Base-by-base conservation (phyloP, 2,888 invertebrate species). In the Eupithecia subfuscata region DNA sequence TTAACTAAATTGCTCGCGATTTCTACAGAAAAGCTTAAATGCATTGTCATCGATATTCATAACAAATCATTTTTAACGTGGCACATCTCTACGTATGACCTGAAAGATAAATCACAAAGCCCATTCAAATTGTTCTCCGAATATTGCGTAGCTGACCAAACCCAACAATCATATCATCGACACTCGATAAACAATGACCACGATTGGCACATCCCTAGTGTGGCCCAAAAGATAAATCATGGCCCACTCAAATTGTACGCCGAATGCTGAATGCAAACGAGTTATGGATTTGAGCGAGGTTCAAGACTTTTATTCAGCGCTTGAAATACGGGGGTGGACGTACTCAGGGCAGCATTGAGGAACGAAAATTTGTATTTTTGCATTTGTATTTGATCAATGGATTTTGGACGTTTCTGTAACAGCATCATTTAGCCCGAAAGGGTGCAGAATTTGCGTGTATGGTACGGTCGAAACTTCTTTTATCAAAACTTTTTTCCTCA, bases 151-250 rank as follows among this genome's bases (percentile, higher is more conserved):
- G 37, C 22, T 11, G n/a, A 37, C 40, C 37, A 67, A 18, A 40
- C n/a, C 11, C 65, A 65, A 22, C 18, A 11, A 40, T 37, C 40
- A 67, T 11, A 67, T 67, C 37, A 71, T 71, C 71, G 71, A 71
- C 60, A 64, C n/a, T 71, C 14, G 56, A 40, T 63, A 37, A 22
- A 40, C 30, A 63, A 22, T 40, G 18, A 52, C 60, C 30, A 64
- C 45, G 56, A 52, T 60, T 43, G 65, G 22, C 65, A 67, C 65
- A 67, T 67, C 56, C 45, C 72, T 68, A 60, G 60, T 74, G 79
- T 78, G 76, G 76, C 68, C 74, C 70, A 43, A 73, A 79, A 77
- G 79, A 82, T 82, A 82, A 82, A 82, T 82, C 81, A 80, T 78
- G 75, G 75, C 77, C 77, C 75, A 76, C 78, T 75, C 80, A 76